Conservation (phyloP, 2,888 invertebrate species). For the Asteroscopus sphinx region DNA sequence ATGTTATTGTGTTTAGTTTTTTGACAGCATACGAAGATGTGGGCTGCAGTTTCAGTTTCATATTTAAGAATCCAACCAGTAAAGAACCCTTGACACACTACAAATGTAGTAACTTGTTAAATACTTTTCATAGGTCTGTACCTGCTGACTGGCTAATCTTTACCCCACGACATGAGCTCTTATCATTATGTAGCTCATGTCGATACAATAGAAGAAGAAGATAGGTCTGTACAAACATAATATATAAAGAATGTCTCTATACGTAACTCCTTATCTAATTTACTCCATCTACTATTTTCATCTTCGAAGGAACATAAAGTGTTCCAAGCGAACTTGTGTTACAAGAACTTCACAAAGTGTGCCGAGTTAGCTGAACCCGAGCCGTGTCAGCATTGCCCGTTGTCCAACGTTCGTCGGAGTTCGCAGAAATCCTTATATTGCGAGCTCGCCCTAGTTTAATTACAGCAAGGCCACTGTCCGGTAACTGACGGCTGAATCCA, state of each 20-base stretch:
- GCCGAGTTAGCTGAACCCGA: constrained; percentile 20
- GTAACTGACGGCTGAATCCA: constrained; percentile 28
- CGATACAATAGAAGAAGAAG: too few relatives aligned
- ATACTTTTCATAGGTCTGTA: too few relatives aligned
- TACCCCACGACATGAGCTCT: too few relatives aligned
- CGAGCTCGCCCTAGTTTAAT: constrained; percentile 50
- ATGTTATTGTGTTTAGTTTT: constrained; percentile 24
- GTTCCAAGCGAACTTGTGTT: constrained; percentile 19
- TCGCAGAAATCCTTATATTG: constrained; percentile 52
- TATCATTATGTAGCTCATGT: too few relatives aligned
- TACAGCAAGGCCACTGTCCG: constrained; percentile 45
- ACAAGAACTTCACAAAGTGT: constrained; percentile 19
- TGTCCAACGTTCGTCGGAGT: constrained; percentile 32
- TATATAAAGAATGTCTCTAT: neutral
- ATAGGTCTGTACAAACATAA: too few relatives aligned
- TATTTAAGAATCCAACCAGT: too few relatives aligned
- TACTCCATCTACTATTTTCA: constrained; percentile 6
- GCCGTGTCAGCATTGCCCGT: constrained; percentile 21
- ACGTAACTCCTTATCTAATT: constrained; percentile 5
- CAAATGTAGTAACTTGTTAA: too few relatives aligned
- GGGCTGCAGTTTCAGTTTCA: neutral
- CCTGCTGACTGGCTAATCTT: too few relatives aligned
- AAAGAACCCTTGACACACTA: too few relatives aligned
- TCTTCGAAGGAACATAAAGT: constrained; percentile 9
- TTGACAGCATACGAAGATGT: neutral